Evolutionary conservation across 2,797 vertebrate genomes (phyloP), one percentile per base, ranked within the genome.

Genomic region (Scarus forsteni): DNA sequence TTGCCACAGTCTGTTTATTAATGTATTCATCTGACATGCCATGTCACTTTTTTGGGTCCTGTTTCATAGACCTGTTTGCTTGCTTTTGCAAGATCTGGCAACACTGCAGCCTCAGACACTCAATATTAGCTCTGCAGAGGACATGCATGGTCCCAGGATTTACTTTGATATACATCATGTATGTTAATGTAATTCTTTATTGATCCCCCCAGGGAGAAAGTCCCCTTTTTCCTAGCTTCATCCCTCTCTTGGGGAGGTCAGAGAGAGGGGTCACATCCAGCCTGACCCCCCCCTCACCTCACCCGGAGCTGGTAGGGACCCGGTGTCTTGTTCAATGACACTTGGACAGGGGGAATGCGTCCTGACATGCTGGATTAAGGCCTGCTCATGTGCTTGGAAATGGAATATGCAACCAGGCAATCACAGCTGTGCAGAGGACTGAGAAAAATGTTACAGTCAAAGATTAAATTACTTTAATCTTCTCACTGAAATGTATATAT

Each of bases 131-230:
- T 61, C 76, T 73, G 76, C 78, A 81, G 66, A 73, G 40, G 58
- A 77, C 70, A 60, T 10, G 52, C 62, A 27, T 67, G 59, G 62
- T 65, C 70, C 11, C 15, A 5, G 68, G 69, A 80, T 83, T 84
- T 71, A 80, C 78, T 88, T 86, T 88, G 78, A 89, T 90, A 82
- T 85, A 78, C 71, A 86, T 88, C 80, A 78, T 86, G 76, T 83
- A 88, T 86, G 74, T 81, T 85, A 84, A 88, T 89, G 73, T 52
- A 55, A 83, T 89, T 83, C 75, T 75, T 78, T 66, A 82, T 85
- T 79, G 73, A 87, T 90, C 75, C 82, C 81, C 42, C 60, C 15
- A 63, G 65, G 77, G 57, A 69, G 58, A 77, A 72, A 66, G 60
- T 45, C 52, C 63, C 46, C 77, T 79, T 60, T 48, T 79, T 59